phyloP scores from a whole-genome alignment of 2,888 invertebrate genomes.

The Thereva unica region DNA sequence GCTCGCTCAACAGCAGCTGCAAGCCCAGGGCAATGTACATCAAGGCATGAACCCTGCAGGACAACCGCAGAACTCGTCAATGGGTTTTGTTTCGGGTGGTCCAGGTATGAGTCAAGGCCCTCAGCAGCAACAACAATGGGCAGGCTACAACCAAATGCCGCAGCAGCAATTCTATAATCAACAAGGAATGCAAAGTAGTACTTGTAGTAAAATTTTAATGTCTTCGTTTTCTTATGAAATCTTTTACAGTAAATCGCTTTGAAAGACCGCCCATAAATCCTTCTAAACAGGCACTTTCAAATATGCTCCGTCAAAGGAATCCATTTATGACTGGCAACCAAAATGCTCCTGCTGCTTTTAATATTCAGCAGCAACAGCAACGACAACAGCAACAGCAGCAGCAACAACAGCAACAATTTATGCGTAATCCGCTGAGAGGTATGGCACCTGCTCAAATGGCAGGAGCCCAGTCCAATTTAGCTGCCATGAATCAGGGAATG shows the following conservation, averaged over 20 bases:
- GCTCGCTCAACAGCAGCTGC: conserved; percentile 56
- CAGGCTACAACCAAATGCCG: conserved; percentile 53
- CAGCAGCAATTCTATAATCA: conserved; percentile 53
- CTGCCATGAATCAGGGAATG: conserved; percentile 58
- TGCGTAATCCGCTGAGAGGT: conserved; percentile 54
- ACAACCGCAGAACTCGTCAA: conserved; percentile 52
- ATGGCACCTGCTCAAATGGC: conserved; percentile 59
- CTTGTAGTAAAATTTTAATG: conserved; percentile 29
- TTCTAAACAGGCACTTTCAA: conserved; percentile 83
- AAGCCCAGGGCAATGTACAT: conserved; percentile 52
- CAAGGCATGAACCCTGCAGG: conserved; percentile 49
- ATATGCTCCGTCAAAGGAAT: conserved; percentile 79
- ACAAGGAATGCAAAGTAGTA: conserved; percentile 54
- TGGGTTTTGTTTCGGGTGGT: conserved; percentile 55
- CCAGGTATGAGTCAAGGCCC: conserved; percentile 58
- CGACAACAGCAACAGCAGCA: conserved; percentile 50
- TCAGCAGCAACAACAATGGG: conserved; percentile 55
- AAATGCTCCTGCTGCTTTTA: conserved; percentile 49
- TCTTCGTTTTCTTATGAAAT: neutral
- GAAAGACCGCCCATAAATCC: conserved; percentile 65
- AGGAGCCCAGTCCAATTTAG: conserved; percentile 58
- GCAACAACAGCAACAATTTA: conserved; percentile 51
- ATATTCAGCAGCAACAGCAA: conserved; percentile 50
- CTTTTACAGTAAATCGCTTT: conserved; percentile 55
- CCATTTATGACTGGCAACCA: conserved; percentile 60